Percentiles rank a stretch among this genome's conserved stretches.
phyloP scores from a whole-genome alignment of 2,113 vertebrate species.

The Chamaetylas fuelleborni region DNA sequence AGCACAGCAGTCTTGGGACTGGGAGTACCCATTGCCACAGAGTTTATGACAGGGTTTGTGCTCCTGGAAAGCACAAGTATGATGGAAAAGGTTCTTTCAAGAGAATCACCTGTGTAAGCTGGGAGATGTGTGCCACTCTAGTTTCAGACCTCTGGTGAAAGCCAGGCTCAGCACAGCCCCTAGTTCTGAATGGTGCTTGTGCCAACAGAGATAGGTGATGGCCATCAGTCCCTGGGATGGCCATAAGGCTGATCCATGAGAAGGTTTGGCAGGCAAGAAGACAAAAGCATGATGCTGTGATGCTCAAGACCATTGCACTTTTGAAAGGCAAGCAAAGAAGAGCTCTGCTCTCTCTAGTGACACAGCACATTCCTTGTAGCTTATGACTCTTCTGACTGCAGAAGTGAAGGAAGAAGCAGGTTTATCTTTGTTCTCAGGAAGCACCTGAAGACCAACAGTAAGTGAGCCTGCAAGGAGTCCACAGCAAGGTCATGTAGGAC shows the following conservation, averaged over 20 bases:
- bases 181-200: background rate
- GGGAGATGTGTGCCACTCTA: background rate
- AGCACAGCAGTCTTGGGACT: background rate
- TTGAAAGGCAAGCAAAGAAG: background rate
- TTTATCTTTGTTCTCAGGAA: background rate
- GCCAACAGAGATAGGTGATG: background rate
- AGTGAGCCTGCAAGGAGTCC: background rate
- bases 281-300: background rate
- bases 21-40: background rate
- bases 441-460: background rate
- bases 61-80: background rate
- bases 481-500: background rate
- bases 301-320: background rate
- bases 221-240: background rate
- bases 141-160: background rate
- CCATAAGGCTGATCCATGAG: background rate
- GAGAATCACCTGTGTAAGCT: background rate
- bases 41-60: background rate
- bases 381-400: background rate
- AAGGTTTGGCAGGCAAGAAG: background rate
- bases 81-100: background rate
- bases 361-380: fast-evolving
- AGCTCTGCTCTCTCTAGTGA: background rate
- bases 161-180: background rate
- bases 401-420: background rate